A percentile compares a stretch with the other conserved stretches of the same genome.
phyloP scores from a whole-genome alignment of 2,888 invertebrate species.

The Netelia virgata region DNA sequence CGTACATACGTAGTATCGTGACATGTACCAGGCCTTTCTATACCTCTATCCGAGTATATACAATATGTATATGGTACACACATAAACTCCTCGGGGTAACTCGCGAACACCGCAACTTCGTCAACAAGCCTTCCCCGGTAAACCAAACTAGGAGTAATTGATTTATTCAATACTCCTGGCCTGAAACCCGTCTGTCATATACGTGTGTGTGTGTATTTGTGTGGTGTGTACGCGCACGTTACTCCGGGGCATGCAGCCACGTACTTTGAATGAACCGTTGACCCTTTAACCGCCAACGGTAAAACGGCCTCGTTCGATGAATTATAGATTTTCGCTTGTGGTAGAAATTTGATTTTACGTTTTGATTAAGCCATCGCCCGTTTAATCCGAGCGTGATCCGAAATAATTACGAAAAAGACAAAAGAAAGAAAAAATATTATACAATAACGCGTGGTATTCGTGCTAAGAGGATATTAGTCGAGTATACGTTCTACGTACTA shows the following conservation, averaged over 20 bases:
- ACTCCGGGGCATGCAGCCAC: background rate
- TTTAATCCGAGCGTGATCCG: no score
- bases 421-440: no score
- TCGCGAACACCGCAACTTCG: slow-evolving; percentile 40
- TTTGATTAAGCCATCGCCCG: no score
- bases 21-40: background rate
- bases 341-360: no score
- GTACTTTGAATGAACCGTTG: slow-evolving; percentile 15
- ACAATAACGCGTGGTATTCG: no score
- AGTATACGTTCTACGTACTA: no score
- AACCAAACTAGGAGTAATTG: slow-evolving; percentile 58
- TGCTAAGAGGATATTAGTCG: background rate
- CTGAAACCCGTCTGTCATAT: slow-evolving; percentile 6
- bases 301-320: background rate
- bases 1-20: background rate
- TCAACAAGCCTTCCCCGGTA: slow-evolving; percentile 52
- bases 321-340: background rate
- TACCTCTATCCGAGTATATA: background rate
- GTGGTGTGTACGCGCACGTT: background rate
- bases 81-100: slow-evolving; percentile 34
- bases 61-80: slow-evolving; percentile 3
- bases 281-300: slow-evolving; percentile 2
- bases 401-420: no score
- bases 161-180: slow-evolving; percentile 58
- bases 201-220: no score